Evolutionary conservation across 2,797 vertebrate genomes (phyloP).

Genomic region (Ceryle rudis): DNA sequence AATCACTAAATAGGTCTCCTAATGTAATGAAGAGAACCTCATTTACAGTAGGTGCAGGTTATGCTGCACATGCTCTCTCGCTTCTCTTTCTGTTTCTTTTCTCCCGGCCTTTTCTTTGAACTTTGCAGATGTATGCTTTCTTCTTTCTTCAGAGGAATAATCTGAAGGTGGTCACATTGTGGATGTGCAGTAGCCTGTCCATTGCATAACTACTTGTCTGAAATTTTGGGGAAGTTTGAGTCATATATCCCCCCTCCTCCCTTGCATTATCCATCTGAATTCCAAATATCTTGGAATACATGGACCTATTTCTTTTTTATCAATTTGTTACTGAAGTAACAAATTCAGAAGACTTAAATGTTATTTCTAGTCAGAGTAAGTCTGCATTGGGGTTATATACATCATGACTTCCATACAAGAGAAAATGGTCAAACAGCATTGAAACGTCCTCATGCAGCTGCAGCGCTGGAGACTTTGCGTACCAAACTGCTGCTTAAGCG

Average conservation of each 20-base stretch:
- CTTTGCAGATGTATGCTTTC: neutral
- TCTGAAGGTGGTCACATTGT: neutral
- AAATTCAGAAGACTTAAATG: neutral
- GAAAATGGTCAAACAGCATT: neutral
- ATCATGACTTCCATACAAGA: neutral
- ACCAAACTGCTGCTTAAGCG: neutral
- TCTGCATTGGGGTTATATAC: neutral
- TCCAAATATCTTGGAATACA: neutral
- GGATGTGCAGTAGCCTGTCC: neutral
- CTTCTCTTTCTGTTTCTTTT: neutral
- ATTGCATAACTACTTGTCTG: neutral
- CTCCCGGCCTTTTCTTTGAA: neutral
- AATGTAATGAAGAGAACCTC: neutral
- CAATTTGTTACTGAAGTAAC: neutral
- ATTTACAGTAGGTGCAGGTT: neutral
- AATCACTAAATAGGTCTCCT: neutral
- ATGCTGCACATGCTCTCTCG: neutral
- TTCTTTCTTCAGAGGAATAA: neutral
- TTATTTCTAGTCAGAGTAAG: neutral
- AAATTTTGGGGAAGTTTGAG: neutral
- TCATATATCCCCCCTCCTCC: neutral
- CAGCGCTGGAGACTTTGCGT: neutral
- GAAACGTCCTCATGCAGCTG: neutral
- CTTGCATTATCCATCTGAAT: neutral
- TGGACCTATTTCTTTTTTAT: neutral